Conservation (phyloP, 2,113 vertebrate species). For the Osmerus eperlanus region DNA sequence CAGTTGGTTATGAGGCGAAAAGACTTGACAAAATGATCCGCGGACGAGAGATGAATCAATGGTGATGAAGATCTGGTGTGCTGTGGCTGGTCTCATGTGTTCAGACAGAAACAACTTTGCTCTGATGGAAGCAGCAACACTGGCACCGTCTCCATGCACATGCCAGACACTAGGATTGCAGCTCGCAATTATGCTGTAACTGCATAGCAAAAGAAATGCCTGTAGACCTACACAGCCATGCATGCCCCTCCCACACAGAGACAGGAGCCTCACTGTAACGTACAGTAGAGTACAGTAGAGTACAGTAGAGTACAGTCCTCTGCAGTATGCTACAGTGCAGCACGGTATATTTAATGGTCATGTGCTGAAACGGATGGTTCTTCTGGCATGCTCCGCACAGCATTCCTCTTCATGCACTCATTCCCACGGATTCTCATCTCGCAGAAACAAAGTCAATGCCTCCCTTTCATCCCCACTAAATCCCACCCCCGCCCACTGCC, state of each 20-base stretch:
- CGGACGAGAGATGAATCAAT: no score
- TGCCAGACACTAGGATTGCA: not conserved
- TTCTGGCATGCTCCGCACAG: slow-evolving; percentile 40
- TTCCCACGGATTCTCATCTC: slow-evolving; percentile 31
- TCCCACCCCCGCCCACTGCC: slow-evolving; percentile 13
- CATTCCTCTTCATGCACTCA: slow-evolving; percentile 41
- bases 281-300: not conserved
- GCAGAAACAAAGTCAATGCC: slow-evolving; percentile 40
- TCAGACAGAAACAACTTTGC: no score
- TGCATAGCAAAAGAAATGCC: not conserved
- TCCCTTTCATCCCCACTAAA: slow-evolving; percentile 54
- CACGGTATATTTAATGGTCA: slow-evolving; percentile 13
- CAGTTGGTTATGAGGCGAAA: no score
- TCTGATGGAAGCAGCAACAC: no score
- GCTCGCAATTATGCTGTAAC: not conserved
- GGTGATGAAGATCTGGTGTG: no score
- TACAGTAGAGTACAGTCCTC: not conserved
- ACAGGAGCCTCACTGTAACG: slow-evolving; percentile 23
- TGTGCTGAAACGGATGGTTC: slow-evolving; percentile 42
- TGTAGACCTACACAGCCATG: not conserved
- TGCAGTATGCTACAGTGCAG: not conserved
- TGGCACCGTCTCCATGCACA: no score
- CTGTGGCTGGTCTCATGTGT: no score
- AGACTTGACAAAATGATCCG: no score
- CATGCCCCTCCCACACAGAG: slow-evolving; percentile 28